phyloP scores from a whole-genome alignment of 2,797 vertebrate species.

The Podargus strigoides region DNA sequence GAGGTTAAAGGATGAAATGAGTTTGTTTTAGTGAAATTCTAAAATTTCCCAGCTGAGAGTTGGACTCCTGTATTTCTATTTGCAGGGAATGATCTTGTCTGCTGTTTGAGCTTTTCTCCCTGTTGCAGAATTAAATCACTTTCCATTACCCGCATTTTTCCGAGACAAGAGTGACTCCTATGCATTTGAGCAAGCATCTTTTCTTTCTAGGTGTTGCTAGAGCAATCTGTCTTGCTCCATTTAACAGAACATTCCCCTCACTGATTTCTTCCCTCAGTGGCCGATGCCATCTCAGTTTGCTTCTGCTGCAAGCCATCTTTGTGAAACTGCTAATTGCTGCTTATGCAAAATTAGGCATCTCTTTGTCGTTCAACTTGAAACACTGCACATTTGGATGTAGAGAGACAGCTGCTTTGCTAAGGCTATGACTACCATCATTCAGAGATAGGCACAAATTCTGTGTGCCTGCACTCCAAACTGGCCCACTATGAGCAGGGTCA shows the following conservation, averaged over 20 bases:
- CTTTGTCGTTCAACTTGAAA: neutral
- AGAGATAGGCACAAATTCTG: neutral
- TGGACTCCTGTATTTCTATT: neutral
- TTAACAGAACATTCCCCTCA: neutral
- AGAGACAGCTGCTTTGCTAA: neutral
- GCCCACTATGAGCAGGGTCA: neutral
- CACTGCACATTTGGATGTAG: neutral
- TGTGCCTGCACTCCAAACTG: fast-evolving
- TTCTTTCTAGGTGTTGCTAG: neutral
- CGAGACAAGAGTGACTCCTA: neutral
- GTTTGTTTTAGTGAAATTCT: neutral
- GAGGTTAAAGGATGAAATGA: conserved; percentile 9
- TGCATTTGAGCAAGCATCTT: neutral
- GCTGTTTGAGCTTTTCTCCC: neutral
- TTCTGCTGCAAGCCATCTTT: neutral
- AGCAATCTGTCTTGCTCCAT: neutral
- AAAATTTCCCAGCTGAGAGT: conserved; percentile 1
- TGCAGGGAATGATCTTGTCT: neutral
- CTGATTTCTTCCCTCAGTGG: neutral
- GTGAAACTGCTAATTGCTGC: conserved; percentile 7
- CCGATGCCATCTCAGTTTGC: neutral
- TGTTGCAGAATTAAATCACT: neutral
- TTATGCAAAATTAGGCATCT: neutral
- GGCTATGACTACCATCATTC: neutral
- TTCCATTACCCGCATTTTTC: neutral